These are phyloP conservation scores for Colinus virginianus DNA, from an alignment of 2,113 vertebrate genomes.

Conservation along the genomic window DNA sequence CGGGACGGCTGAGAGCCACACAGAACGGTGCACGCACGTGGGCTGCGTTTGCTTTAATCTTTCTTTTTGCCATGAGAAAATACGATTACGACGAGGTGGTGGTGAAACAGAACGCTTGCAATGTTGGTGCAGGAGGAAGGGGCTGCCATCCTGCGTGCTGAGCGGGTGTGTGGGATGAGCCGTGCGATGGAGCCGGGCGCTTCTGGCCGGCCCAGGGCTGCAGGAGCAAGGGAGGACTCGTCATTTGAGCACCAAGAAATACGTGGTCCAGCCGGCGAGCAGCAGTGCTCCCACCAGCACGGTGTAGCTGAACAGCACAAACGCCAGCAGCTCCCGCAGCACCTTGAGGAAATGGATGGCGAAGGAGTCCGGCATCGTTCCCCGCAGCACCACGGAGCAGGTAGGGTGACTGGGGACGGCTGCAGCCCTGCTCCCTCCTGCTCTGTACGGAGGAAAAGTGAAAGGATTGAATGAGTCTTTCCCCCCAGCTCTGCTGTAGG, in stretches of 20 bases:
- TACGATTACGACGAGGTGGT: neutral
- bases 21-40: neutral
- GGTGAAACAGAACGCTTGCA: neutral
- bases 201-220: neutral
- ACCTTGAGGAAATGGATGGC: constrained; percentile 89
- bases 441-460: neutral
- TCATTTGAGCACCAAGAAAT: constrained; percentile 92
- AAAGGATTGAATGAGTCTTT: neutral
- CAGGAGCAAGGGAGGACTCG: neutral
- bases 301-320: constrained; percentile 94
- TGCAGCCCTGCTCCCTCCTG: neutral
- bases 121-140: neutral
- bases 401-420: neutral
- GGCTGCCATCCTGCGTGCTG: rapidly evolving
- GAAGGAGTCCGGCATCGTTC: constrained; percentile 81
- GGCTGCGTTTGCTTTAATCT: neutral
- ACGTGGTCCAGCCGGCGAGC: constrained; percentile 94
- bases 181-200: rapidly evolving
- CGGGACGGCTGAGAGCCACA: neutral
- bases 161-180: rapidly evolving
- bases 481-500: neutral
- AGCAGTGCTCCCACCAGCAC: constrained; percentile 92
- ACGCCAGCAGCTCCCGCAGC: constrained; percentile 92
- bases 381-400: neutral
- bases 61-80: constrained; percentile 19